Evolutionary conservation across 2,888 invertebrate genomes (phyloP), one percentile per base, ranked within the genome.

Genomic region (Diploptera punctata): DNA sequence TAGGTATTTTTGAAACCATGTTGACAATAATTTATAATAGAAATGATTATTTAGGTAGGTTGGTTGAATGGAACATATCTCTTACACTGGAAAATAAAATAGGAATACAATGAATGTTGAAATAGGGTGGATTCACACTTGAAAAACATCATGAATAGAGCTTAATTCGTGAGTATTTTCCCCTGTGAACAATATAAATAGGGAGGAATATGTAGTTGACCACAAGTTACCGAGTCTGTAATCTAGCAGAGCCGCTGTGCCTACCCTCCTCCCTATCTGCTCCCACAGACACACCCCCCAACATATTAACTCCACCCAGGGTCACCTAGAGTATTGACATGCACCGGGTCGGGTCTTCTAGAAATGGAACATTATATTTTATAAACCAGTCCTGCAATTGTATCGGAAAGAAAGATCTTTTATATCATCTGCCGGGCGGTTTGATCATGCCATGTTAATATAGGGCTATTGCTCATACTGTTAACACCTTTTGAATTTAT

Each of bases 181-280:
- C 29, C 26, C n/a, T 3, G 1, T 3, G n/a, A 29, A 57, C 26
- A 57, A 57, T 13, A 29, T n/a, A 31, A 29, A 16, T 31, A n/a
- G 65, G 65, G 65, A 26, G 26, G 47, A 65, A 44, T 65, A 44
- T 33, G 47, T 47, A 44, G 65, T 65, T 65, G 65, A 65, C 65
- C 65, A 47, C 44, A 65, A 65, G 26, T 7, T 24, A 43, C 47
- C 9, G 47, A 65, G 65, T 47, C 65, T 65, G 26, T 65, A 65
- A 65, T 65, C 65, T 47, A 10, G 33, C 26, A 16, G 26, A 16
- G 44, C 65, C 26, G 21, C 65, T 47, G 47, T 44, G 44, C 57
- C 29, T 24, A 13, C 57, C 57, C n/a, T 29, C 4, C 13, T 3
- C 57, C 24, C 57, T 57, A 31, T 29, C 57, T 57, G 57, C 57